A percentile compares a stretch with the other conserved stretches of the same genome.
phyloP scores from a whole-genome alignment of 2,113 vertebrate species.

The Parus major region DNA sequence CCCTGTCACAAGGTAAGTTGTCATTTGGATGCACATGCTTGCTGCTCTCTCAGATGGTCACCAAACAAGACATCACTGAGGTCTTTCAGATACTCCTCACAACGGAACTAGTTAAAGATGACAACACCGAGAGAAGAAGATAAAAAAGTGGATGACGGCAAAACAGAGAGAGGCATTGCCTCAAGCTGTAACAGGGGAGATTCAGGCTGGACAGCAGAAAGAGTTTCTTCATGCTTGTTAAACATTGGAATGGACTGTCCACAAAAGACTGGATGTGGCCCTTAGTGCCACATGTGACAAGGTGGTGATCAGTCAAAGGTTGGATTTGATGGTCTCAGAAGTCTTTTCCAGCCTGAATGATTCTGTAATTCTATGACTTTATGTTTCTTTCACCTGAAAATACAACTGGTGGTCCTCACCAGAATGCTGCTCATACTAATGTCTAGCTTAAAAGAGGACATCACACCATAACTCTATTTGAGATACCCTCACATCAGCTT shows the following conservation, averaged over 20 bases:
- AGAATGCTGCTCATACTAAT: neutral
- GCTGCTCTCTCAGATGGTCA: neutral
- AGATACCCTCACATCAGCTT: neutral
- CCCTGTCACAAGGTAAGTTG: neutral
- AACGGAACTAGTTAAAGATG: neutral
- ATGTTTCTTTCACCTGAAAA: neutral
- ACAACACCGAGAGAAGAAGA: neutral
- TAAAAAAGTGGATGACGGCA: neutral
- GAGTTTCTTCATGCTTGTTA: neutral
- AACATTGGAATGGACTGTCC: neutral
- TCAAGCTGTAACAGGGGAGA: neutral
- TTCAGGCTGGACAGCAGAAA: neutral
- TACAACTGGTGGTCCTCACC: rapidly evolving
- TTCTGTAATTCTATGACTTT: neutral
- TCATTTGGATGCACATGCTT: neutral
- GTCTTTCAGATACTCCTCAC: neutral
- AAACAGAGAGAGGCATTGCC: neutral
- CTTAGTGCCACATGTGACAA: neutral
- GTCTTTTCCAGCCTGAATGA: neutral
- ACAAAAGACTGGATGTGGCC: neutral
- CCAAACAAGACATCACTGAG: neutral
- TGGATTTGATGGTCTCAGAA: neutral
- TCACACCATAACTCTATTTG: neutral
- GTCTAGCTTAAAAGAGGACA: neutral
- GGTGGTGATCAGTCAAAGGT: neutral